phyloP scores from a whole-genome alignment of 2,113 vertebrate species.

The Nothoprocta pentlandii region DNA sequence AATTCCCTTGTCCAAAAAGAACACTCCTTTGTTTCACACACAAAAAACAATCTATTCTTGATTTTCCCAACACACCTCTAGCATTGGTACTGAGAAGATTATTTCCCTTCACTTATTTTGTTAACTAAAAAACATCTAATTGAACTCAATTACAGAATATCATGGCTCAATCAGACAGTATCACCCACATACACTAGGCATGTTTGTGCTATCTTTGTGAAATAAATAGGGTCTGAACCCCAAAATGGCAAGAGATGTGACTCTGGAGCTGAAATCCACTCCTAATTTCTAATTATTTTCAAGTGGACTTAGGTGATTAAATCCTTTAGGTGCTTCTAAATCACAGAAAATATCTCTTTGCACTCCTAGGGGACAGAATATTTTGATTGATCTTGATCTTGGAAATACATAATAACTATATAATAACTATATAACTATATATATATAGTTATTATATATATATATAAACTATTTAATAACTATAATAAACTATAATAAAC shows the following conservation, averaged over 20 bases:
- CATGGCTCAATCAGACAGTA: not conserved
- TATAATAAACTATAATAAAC: too few species aligned
- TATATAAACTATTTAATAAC: too few species aligned
- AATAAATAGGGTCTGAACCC: not conserved
- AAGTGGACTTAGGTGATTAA: not conserved
- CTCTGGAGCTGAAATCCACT: not conserved
- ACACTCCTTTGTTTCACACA: accelerated
- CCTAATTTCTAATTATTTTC: not conserved
- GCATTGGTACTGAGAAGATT: not conserved
- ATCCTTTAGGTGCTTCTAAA: not conserved
- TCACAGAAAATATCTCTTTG: not conserved
- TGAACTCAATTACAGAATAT: not conserved
- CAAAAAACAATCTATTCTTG: not conserved
- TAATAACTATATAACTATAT: too few species aligned
- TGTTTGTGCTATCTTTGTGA: not conserved
- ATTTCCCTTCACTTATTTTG: not conserved
- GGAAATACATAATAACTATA: not conserved
- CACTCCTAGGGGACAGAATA: not conserved
- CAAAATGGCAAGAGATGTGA: not conserved
- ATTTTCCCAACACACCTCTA: not conserved
- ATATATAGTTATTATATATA: too few species aligned
- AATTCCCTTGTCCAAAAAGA: not conserved
- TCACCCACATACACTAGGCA: too few species aligned
- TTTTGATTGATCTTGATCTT: not conserved
- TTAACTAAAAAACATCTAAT: not conserved